phyloP scores from a whole-genome alignment of 2,113 vertebrate genomes.

The Cyphomyrus plagiostoma region DNA sequence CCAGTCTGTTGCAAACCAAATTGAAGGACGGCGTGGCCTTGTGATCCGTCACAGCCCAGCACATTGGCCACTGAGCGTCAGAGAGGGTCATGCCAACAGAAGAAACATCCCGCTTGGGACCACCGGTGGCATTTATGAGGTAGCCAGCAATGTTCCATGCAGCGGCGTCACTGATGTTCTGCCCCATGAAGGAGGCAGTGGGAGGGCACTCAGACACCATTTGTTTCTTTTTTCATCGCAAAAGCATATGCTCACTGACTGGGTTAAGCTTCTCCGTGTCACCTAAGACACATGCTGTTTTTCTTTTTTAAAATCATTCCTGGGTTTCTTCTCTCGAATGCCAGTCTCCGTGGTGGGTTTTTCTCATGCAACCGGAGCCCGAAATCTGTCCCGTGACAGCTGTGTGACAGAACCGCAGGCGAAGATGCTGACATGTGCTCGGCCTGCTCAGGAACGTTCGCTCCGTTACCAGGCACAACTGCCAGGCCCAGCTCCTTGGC shows the following conservation, averaged over 20 bases:
- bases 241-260: not conserved
- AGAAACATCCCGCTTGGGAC: not conserved
- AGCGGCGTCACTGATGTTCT: conserved; percentile 1
- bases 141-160: not conserved
- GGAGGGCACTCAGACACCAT: conserved; percentile 5
- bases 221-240: not conserved
- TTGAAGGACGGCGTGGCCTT: not conserved
- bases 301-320: not conserved
- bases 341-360: not conserved
- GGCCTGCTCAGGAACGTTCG: conserved; percentile 26
- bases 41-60: not conserved
- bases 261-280: not conserved
- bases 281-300: not conserved
- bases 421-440: conserved; percentile 34
- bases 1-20: conserved; percentile 14
- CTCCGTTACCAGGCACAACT: conserved; percentile 35
- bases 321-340: conserved; percentile 15
- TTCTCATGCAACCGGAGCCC: not conserved
- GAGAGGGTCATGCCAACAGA: not conserved
- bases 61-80: not conserved
- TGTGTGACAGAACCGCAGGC: conserved; percentile 29
- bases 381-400: conserved; percentile 28
- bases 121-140: not conserved
- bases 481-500: conserved; percentile 37
- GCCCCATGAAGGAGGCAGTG: not conserved